A percentile compares a stretch with the other conserved stretches of the same genome.
Conservation (phyloP, 2,113 vertebrate species). For the Coryphaenoides rupestris region DNA sequence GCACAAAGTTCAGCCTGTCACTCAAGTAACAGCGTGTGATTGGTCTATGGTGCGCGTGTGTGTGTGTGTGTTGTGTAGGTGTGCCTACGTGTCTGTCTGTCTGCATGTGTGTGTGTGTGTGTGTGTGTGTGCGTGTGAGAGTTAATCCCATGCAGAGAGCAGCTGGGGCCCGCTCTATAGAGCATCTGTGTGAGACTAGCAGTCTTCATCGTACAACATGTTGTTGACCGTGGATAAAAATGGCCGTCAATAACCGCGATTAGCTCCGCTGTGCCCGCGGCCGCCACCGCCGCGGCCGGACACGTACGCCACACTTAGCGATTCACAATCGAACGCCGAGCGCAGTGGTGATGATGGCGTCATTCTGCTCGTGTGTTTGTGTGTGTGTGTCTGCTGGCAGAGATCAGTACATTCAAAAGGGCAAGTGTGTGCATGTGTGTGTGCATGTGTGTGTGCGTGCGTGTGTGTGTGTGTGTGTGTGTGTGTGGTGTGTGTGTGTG, state of each 20-base stretch:
- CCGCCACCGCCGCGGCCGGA: constrained; percentile 5
- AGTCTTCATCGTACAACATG: constrained; percentile 44
- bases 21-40: no score
- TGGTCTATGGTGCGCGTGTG: constrained; percentile 17
- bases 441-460: neutral
- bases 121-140: constrained; percentile 25
- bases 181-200: constrained; percentile 45
- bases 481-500: neutral
- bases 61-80: neutral
- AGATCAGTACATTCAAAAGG: neutral
- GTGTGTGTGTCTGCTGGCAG: neutral
- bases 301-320: neutral
- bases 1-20: no score
- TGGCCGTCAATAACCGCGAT: constrained; percentile 52
- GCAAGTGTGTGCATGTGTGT: neutral
- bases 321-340: constrained; percentile 6
- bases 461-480: constrained; percentile 24
- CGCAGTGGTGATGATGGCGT: neutral
- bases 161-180: constrained; percentile 57
- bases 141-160: constrained; percentile 58
- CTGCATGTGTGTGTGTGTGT: neutral
- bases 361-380: neutral
- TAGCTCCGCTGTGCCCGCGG: constrained; percentile 30
- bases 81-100: constrained; percentile 25
- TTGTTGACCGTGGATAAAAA: constrained; percentile 48